A percentile compares a stretch with the other conserved stretches of the same genome.
Conservation (phyloP, 1,140 invertebrate species). For the Leptinotarsa texana region DNA sequence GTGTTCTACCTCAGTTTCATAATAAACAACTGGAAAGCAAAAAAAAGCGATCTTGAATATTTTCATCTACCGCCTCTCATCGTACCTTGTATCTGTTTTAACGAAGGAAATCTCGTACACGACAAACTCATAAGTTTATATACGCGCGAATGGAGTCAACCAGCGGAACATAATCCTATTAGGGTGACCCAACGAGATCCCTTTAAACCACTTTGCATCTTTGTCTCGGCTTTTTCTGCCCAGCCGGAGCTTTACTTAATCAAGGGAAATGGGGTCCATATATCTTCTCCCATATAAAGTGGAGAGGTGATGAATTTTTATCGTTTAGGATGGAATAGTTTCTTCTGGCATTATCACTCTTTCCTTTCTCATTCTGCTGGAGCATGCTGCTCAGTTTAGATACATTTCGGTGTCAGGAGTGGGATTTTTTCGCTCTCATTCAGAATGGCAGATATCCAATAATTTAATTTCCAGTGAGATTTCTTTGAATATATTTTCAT, state of each 20-base stretch:
- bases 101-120: neutral
- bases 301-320: constrained; percentile 30
- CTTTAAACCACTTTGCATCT: constrained; percentile 47
- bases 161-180: constrained; percentile 44
- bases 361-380: constrained; percentile 10
- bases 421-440: no score
- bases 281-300: constrained; percentile 33
- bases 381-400: neutral
- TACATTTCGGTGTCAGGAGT: no score
- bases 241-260: constrained; percentile 44
- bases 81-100: no score
- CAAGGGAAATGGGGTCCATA: constrained; percentile 43
- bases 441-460: no score
- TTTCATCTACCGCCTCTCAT: no score
- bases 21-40: no score
- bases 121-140: constrained; percentile 38
- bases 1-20: no score
- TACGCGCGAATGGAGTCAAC: constrained; percentile 37
- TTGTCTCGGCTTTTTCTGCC: constrained; percentile 43
- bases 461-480: no score
- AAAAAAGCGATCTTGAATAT: no score
- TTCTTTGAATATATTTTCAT: no score
- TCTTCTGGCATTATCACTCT: constrained; percentile 17
- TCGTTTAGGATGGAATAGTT: constrained; percentile 25
- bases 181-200: constrained; percentile 34